A percentile compares a stretch with the other conserved stretches of the same genome.
Evolutionary conservation across 1,140 invertebrate species (phyloP).

Genomic region (Melipona quadrifasciata): DNA sequence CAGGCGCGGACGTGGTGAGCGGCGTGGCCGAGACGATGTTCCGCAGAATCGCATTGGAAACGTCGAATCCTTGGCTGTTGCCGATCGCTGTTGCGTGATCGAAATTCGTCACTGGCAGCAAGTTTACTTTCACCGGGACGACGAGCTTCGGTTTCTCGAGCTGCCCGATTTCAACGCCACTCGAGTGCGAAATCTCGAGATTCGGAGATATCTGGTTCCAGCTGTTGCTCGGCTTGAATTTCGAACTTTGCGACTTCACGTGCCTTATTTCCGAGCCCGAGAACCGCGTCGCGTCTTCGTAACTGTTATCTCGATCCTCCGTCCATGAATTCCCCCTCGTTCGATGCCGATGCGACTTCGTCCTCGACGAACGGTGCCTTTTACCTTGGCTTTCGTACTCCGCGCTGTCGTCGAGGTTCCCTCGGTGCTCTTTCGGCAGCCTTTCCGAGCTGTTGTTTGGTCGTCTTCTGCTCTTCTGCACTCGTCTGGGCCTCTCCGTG

Average conservation of each 20-base stretch:
- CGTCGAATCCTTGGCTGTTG: slow-evolving; percentile 78
- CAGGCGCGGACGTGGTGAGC: slow-evolving; percentile 30
- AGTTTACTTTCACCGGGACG: slow-evolving; percentile 74
- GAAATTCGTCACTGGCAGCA: slow-evolving; percentile 75
- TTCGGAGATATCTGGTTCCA: slow-evolving; percentile 77
- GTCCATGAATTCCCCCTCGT: slow-evolving; percentile 67
- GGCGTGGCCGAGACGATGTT: slow-evolving; percentile 71
- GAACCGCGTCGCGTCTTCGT: slow-evolving; percentile 50
- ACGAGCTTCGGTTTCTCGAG: slow-evolving; percentile 76
- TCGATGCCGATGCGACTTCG: slow-evolving; percentile 68
- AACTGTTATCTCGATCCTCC: slow-evolving; percentile 67
- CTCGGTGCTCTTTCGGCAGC: slow-evolving; percentile 75
- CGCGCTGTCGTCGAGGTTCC: slow-evolving; percentile 36
- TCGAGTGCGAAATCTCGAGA: slow-evolving; percentile 71
- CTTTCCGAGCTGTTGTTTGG: slow-evolving; percentile 68
- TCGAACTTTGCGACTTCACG: slow-evolving; percentile 26
- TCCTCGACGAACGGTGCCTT: slow-evolving; percentile 50
- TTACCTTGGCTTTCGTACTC: slow-evolving; percentile 65
- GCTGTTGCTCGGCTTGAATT: slow-evolving; percentile 36
- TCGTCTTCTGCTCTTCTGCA: slow-evolving; percentile 72
- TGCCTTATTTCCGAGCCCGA: slow-evolving; percentile 38
- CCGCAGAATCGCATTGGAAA: slow-evolving; percentile 75
- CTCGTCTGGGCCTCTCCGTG: slow-evolving; percentile 68
- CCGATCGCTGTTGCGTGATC: slow-evolving; percentile 77
- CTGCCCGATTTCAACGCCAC: slow-evolving; percentile 72